Base-by-base conservation (phyloP, 2,797 vertebrate genomes). In the Peromyscus nudipes region DNA sequence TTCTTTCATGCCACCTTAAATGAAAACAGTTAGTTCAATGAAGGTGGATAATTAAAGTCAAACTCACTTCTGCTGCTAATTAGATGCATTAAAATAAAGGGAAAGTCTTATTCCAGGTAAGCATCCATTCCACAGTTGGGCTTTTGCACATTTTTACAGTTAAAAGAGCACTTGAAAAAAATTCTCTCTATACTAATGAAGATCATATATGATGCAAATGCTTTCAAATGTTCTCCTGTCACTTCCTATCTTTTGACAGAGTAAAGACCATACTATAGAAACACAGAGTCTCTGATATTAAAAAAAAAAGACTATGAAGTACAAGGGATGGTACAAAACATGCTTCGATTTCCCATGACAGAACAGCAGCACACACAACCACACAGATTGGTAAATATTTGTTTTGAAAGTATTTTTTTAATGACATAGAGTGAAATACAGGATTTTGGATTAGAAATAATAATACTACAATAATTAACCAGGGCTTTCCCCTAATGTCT, bases 1-100 rank as follows among this genome's bases (percentile, higher is more conserved):
- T 97, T 99, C 99, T 98, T 99, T 99, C 99, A 99, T 99, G 98
- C 99, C 99, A 98, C 99, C 99, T 99, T 98, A 97, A 98, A 98
- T 23, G 97, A 93, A 98, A 96, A 96, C 79, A 98, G 0, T 46
- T 34, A 97, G 76, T 96, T 94, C 97, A 92, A 92, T 31, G 76
- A 88, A 92, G 0, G 62, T 25, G 0, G 76, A 31, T 16, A 69
- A 93, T 60, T 81, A 80, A 82, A 80, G 84, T 95, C 86, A 93
- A 97, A 97, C 34, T 96, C 83, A 89, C 57, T 96, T 96, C 91
- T 97, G 23, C 62, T 82, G 85, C 90, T 94, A 97, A 97, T 95
- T 84, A 96, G 60, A 96, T 92, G 46, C 55, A 97, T 92, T 94
- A 95, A 97, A 94, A 97, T 76, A n/a, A 97, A 93, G 73, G 81